phyloP scores from a whole-genome alignment of 2,797 vertebrate genomes.

The Notoglanidium macrostoma region DNA sequence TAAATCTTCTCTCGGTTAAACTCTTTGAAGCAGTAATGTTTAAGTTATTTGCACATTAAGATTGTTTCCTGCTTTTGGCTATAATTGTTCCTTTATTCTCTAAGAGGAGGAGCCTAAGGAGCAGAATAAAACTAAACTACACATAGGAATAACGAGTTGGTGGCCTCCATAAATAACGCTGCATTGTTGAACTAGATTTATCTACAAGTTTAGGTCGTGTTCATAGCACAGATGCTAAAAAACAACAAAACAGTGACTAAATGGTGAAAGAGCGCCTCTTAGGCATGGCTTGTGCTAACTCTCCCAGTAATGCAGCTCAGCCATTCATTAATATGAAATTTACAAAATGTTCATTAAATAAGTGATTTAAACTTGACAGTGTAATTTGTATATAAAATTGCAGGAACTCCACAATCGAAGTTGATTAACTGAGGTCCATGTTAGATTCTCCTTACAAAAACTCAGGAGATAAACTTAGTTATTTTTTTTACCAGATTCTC shows the following conservation, averaged over 20 bases:
- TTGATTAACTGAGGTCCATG: background rate
- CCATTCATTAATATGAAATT: background rate
- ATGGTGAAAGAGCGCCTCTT: background rate
- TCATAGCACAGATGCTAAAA: background rate
- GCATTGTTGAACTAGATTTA: background rate
- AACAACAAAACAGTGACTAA: background rate
- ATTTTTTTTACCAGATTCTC: background rate
- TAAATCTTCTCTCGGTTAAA: background rate
- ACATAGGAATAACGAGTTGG: background rate
- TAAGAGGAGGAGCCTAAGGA: background rate
- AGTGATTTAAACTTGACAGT: background rate
- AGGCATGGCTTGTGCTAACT: background rate
- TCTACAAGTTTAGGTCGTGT: background rate
- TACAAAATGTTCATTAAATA: background rate
- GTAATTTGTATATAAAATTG: background rate
- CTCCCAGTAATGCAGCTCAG: background rate
- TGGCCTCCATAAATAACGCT: background rate
- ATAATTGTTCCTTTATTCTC: background rate
- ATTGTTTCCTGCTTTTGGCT: background rate
- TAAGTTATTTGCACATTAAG: background rate
- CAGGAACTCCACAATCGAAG: background rate
- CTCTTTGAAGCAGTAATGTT: background rate
- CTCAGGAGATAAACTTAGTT: background rate
- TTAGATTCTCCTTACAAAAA: background rate
- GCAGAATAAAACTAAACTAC: background rate